phyloP scores from a whole-genome alignment of 2,888 invertebrate genomes.

The Cyrtodaria siliqua region DNA sequence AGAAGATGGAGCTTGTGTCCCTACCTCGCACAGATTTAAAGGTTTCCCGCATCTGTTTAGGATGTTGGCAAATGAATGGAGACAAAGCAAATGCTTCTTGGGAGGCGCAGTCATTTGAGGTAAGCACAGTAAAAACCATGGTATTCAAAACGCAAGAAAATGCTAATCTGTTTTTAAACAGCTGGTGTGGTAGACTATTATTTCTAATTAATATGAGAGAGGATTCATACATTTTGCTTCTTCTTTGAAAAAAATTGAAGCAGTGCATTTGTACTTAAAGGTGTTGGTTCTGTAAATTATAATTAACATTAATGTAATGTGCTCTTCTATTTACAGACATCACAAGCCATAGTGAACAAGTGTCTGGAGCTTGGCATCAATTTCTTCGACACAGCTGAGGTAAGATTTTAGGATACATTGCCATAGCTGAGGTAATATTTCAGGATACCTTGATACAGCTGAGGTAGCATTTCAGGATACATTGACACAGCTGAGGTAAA shows the following conservation, averaged over 20 bases:
- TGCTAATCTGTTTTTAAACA: no score
- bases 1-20: slow-evolving; percentile 62
- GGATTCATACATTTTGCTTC: no score
- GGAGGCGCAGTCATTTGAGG: slow-evolving; percentile 80
- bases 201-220: no score
- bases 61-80: slow-evolving; percentile 84
- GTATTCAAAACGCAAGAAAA: no score
- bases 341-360: slow-evolving; percentile 83
- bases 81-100: slow-evolving; percentile 77
- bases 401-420: slow-evolving; percentile 41
- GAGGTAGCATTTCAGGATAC: neutral
- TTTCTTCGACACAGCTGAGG: slow-evolving; percentile 85
- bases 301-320: no score
- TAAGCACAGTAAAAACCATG: slow-evolving; percentile 37
- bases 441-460: no score
- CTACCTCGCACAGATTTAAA: slow-evolving; percentile 80
- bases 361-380: slow-evolving; percentile 83
- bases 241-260: no score
- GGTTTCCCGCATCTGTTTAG: slow-evolving; percentile 82
- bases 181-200: no score
- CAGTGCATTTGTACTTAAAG: no score
- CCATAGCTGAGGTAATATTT: neutral
- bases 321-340: slow-evolving; percentile 81
- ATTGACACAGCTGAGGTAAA: neutral
- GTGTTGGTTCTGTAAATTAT: no score